phyloP scores from a whole-genome alignment of 1,140 invertebrate genomes.

The Chionoecetes opilio region DNA sequence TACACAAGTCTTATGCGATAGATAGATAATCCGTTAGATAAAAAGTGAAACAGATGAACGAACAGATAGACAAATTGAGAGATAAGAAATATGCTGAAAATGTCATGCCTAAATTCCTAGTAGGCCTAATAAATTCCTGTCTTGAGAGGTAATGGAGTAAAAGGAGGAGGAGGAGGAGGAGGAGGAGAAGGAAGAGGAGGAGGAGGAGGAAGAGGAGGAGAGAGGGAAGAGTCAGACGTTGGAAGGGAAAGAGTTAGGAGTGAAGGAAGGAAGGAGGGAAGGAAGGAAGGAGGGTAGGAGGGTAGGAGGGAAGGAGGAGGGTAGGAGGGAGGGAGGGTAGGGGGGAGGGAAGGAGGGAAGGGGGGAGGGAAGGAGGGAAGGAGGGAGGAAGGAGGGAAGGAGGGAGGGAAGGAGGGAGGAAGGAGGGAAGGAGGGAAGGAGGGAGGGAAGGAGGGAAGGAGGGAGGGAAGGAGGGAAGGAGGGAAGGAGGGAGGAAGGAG shows the following conservation, averaged over 20 bases:
- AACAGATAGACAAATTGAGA: too few species aligned
- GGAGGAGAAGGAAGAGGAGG: slow-evolving; percentile 4
- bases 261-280: neutral
- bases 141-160: too few species aligned
- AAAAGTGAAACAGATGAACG: too few species aligned
- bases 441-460: neutral
- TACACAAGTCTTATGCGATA: too few species aligned
- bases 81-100: too few species aligned
- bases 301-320: neutral
- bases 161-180: slow-evolving; percentile 3
- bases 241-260: neutral
- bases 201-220: slow-evolving; percentile 13
- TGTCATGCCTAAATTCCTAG: too few species aligned
- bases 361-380: neutral
- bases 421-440: neutral
- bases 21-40: too few species aligned
- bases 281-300: neutral
- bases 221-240: neutral
- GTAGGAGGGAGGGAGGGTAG: neutral
- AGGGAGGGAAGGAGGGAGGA: neutral
- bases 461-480: neutral
- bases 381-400: neutral
- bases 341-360: neutral
- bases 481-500: neutral
- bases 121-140: too few species aligned